phyloP scores from a whole-genome alignment of 2,797 vertebrate species.

The Molossus alvarezi region DNA sequence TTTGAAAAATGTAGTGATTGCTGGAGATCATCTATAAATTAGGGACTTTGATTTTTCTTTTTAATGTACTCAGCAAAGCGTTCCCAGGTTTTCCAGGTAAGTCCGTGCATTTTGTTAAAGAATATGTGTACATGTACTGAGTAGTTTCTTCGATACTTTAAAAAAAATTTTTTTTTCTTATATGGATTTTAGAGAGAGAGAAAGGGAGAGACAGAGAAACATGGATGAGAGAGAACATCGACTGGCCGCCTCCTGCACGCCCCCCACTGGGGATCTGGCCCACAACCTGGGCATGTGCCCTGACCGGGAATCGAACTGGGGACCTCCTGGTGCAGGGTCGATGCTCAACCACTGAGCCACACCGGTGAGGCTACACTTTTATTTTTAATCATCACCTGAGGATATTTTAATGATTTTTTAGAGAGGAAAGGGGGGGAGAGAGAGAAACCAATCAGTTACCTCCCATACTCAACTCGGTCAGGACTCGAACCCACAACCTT shows the following conservation, averaged over 20 bases:
- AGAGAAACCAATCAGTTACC: neutral
- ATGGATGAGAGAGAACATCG: too few species aligned
- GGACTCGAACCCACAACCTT: neutral
- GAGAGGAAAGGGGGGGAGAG: neutral
- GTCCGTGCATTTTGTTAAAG: conserved; percentile 62
- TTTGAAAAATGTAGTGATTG: conserved; percentile 77
- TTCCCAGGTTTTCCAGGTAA: conserved; percentile 73
- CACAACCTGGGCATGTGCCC: too few species aligned
- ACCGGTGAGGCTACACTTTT: too few species aligned
- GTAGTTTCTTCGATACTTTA: neutral
- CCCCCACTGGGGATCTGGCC: too few species aligned
- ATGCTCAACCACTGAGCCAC: too few species aligned
- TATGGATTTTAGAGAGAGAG: too few species aligned
- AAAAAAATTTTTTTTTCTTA: too few species aligned
- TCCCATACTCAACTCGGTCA: neutral
- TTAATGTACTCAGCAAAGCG: conserved; percentile 30
- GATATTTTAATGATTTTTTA: neutral
- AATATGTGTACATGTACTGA: neutral
- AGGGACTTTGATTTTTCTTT: conserved; percentile 70
- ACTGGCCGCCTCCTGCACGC: too few species aligned
- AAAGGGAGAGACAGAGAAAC: too few species aligned
- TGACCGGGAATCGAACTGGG: too few species aligned
- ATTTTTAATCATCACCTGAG: neutral
- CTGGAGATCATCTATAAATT: conserved; percentile 73
- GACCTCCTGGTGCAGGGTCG: too few species aligned